A percentile compares a stretch with the other conserved stretches of the same genome.
These are phyloP conservation scores for Pseudomyrmex gracilis DNA, from an alignment of 1,140 invertebrate genomes.

Conservation along the genomic window DNA sequence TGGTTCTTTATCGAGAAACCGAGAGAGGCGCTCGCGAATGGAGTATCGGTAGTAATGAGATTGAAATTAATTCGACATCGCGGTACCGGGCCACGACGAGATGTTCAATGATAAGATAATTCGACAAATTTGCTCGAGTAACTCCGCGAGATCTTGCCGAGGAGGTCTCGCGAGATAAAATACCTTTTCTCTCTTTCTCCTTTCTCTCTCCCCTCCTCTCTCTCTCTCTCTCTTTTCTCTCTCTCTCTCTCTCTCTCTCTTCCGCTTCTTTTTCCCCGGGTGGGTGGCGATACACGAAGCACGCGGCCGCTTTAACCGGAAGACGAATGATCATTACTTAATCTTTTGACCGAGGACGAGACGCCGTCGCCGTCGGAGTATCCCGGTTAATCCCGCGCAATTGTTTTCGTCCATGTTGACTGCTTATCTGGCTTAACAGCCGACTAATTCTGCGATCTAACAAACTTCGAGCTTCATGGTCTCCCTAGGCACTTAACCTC, in stretches of 20 bases:
- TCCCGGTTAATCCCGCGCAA: conserved; percentile 78
- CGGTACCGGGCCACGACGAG: conserved; percentile 47
- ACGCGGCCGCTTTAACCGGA: conserved; percentile 44
- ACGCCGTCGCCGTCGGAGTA: conserved; percentile 54
- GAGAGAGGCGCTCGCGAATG: conserved; percentile 55
- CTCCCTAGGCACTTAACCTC: conserved; percentile 66
- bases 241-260: too few relatives aligned
- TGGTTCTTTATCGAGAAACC: conserved; percentile 69
- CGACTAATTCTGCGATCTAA: conserved; percentile 83
- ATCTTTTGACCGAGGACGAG: conserved; percentile 74
- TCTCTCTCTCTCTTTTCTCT: too few relatives aligned
- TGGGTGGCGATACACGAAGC: conserved; percentile 23
- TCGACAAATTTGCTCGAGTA: conserved; percentile 72
- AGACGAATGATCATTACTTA: conserved; percentile 75
- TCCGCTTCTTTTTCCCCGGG: background rate
- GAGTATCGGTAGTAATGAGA: conserved; percentile 76
- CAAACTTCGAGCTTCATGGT: conserved; percentile 79
- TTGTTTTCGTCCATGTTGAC: conserved; percentile 83
- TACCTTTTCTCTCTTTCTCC: conserved; percentile 14
- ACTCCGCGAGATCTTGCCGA: conserved; percentile 65
- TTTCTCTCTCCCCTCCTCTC: too few relatives aligned
- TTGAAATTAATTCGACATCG: conserved; percentile 76
- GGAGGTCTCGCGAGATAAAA: conserved; percentile 43
- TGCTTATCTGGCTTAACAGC: conserved; percentile 85
- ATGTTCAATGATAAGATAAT: conserved; percentile 74